These are phyloP conservation scores for Smutsia gigantea DNA, from an alignment of 2,797 vertebrate species.

Conservation along the genomic window DNA sequence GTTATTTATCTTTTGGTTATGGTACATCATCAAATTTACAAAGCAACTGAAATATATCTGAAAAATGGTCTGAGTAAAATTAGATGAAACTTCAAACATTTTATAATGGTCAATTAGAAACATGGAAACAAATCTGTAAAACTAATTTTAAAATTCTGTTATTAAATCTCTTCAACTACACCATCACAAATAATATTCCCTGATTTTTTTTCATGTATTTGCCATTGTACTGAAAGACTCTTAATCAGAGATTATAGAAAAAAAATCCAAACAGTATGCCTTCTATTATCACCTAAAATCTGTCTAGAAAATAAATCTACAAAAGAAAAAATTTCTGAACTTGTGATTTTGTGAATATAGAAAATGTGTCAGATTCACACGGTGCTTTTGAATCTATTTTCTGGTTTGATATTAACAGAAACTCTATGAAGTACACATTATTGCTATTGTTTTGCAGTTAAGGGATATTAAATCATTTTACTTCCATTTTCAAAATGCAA, in stretches of 20 bases:
- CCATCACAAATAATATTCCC: background rate
- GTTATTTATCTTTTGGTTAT: background rate
- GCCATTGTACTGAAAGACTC: background rate
- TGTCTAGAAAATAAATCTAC: background rate
- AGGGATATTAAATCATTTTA: background rate
- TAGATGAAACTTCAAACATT: background rate
- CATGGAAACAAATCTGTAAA: background rate
- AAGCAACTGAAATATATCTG: background rate
- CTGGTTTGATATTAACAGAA: background rate
- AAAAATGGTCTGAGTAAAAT: background rate
- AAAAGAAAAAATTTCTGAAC: background rate
- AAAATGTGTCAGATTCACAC: background rate
- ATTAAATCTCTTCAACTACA: constrained; percentile 20
- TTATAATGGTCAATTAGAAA: background rate
- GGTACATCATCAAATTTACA: background rate
- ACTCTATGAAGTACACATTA: background rate
- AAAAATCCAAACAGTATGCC: background rate
- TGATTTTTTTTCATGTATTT: constrained; percentile 1
- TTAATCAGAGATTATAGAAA: background rate
- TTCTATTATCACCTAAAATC: background rate
- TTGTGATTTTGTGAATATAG: background rate
- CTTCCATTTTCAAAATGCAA: background rate
- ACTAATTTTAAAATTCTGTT: background rate
- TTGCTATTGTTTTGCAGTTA: background rate
- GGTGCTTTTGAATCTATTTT: background rate